A percentile compares a stretch with the other conserved stretches of the same genome.
Evolutionary conservation across 1,140 invertebrate species (phyloP).

Genomic region (Gonioctena quinquepunctata): DNA sequence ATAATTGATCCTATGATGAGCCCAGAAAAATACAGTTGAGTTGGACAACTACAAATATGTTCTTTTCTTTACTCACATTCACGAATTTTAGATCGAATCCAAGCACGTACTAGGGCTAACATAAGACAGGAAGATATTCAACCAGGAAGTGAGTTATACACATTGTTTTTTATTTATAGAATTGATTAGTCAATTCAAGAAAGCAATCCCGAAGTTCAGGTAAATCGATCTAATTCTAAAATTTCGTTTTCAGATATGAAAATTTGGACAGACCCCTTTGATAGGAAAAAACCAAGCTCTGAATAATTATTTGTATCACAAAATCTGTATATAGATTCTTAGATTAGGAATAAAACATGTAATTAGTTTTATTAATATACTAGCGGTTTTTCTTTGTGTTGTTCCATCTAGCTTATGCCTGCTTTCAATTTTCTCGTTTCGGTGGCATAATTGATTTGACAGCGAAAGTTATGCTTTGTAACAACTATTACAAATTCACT

Average conservation of each 20-base stretch:
- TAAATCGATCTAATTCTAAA: too few species aligned
- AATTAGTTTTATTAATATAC: too few species aligned
- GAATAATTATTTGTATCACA: conserved; percentile 42
- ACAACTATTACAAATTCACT: too few species aligned
- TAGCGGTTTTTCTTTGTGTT: too few species aligned
- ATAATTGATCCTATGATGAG: conserved; percentile 69
- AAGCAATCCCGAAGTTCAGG: too few species aligned
- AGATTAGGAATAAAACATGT: too few species aligned
- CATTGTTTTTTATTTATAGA: background rate
- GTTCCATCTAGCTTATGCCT: too few species aligned
- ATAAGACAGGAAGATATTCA: conserved; percentile 69
- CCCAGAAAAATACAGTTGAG: conserved; percentile 58
- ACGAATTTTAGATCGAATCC: conserved; percentile 63
- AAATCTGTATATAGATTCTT: too few species aligned
- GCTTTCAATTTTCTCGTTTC: too few species aligned
- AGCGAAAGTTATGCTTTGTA: too few species aligned
- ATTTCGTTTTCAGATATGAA: conserved; percentile 69
- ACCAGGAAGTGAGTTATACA: conserved; percentile 66
- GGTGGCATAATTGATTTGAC: too few species aligned
- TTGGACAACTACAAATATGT: background rate
- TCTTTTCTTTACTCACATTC: background rate
- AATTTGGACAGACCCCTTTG: conserved; percentile 72
- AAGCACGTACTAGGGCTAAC: conserved; percentile 60
- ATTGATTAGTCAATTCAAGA: background rate
- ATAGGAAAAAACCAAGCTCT: conserved; percentile 55